Percentiles rank a stretch among this genome's conserved stretches.
These are phyloP conservation scores for Euproctis similis DNA, from an alignment of 2,888 invertebrate species.

Conservation along the genomic window DNA sequence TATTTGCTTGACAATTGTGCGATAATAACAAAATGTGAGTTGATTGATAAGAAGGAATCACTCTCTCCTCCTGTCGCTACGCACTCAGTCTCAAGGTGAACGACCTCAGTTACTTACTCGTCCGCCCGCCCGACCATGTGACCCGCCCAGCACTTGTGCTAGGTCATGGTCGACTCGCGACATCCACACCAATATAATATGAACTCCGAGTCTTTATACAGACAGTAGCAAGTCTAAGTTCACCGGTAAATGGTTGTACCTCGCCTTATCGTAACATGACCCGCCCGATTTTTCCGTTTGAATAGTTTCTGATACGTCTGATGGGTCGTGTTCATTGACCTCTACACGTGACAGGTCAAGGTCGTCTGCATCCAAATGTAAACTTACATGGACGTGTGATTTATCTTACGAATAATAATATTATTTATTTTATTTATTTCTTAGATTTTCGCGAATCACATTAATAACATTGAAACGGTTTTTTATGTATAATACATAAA, in stretches of 20 bases:
- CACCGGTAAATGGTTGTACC: conserved; percentile 30
- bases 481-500: too few relatives aligned
- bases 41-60: conserved; percentile 25
- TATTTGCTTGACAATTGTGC: too few relatives aligned
- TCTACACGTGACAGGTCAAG: conserved; percentile 51
- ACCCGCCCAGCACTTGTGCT: conserved; percentile 67
- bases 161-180: conserved; percentile 67
- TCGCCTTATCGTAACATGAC: conserved; percentile 40
- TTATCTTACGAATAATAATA: too few relatives aligned
- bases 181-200: conserved; percentile 39
- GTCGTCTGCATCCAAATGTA: conserved; percentile 28
- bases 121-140: conserved; percentile 65
- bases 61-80: conserved; percentile 37
- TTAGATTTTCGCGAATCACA: too few relatives aligned
- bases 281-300: conserved; percentile 66
- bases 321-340: conserved; percentile 51
- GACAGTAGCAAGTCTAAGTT: conserved; percentile 19
- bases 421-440: too few relatives aligned
- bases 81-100: conserved; percentile 67
- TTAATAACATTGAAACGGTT: too few relatives aligned
- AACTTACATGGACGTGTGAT: conserved; percentile 4
- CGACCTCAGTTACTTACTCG: conserved; percentile 55
- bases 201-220: conserved; percentile 29
- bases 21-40: conserved; percentile 11
- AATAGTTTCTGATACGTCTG: conserved; percentile 58